A percentile compares a stretch with the other conserved stretches of the same genome.
phyloP scores from a whole-genome alignment of 2,888 invertebrate genomes.

The Keiferia lycopersicella region DNA sequence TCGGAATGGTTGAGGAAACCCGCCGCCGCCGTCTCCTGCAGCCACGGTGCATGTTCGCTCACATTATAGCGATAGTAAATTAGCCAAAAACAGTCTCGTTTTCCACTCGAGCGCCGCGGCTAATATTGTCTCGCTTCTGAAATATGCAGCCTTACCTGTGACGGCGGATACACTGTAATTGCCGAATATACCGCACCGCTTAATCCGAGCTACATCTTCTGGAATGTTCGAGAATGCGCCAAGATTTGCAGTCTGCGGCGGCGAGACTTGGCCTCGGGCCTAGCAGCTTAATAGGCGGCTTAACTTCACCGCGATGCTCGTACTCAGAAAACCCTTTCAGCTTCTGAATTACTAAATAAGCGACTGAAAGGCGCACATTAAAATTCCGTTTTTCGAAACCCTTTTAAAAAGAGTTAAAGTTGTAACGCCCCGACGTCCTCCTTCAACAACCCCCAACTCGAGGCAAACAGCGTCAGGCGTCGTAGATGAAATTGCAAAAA shows the following conservation, averaged over 20 bases:
- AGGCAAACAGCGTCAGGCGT: conserved; percentile 73
- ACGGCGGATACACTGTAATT: conserved; percentile 73
- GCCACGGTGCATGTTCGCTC: conserved; percentile 59
- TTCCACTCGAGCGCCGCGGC: conserved; percentile 83
- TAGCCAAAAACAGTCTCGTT: conserved; percentile 77
- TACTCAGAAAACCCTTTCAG: conserved; percentile 40
- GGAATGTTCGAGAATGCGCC: conserved; percentile 78
- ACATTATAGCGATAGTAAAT: conserved; percentile 73
- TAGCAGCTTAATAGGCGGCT: conserved; percentile 68
- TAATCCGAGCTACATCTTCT: conserved; percentile 76
- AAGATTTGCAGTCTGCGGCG: conserved; percentile 75
- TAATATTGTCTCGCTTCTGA: conserved; percentile 77
- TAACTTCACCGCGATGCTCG: conserved; percentile 56
- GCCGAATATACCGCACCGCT: conserved; percentile 76
- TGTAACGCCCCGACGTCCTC: conserved; percentile 61
- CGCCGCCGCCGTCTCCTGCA: conserved; percentile 44
- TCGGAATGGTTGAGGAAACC: conserved; percentile 52
- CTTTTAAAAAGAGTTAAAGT: conserved; percentile 70
- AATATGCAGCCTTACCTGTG: conserved; percentile 77
- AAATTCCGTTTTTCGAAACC: conserved; percentile 64
- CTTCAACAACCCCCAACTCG: conserved; percentile 51
- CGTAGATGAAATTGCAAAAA: conserved; percentile 80
- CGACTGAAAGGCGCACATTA: conserved; percentile 57
- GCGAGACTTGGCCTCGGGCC: conserved; percentile 73
- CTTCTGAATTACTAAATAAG: conserved; percentile 48